Evolutionary conservation across 2,888 invertebrate genomes (phyloP), one percentile per base, ranked within the genome.

Genomic region (Boloria euphrosyne): DNA sequence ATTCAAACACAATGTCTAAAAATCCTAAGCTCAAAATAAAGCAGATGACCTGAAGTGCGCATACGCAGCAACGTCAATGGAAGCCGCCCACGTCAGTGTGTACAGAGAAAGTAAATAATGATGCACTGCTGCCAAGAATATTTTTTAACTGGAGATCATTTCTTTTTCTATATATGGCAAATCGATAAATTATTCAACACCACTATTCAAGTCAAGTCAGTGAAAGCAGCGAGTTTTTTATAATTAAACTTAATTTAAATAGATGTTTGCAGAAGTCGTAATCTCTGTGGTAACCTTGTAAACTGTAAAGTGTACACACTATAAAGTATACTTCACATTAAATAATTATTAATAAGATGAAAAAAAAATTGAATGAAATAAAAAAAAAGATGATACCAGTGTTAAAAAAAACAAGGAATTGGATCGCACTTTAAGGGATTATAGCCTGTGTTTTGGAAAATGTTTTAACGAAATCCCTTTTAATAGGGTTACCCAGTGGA

Each of bases 51-150:
- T 51, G 62, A 18, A 49, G 38, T 50, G 69, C 69, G 68, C 71
- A 61, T 44, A 57, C 59, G 69, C 72, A 72, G 69, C 58, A 71
- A 68, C 73, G 74, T 73, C 75, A 75, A 22, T 44, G 51, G 59
- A 55, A 62, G 55, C 55, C 71, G 68, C 74, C 75, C 72, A 76
- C 75, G 70, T 70, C 57, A 58, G 31, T 10, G 31, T 7, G n/a
- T 59, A 55, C 57, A 65, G 69, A 67, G 73, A 77, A 76, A 72
- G 74, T 71, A 74, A 76, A 77, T 73, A 76, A 73, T 70, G 74
- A 75, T 73, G 77, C 69, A 73, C 74, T 73, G 64, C n/a, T 58
- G 61, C 61, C 59, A 53, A 66, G 46, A 57, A 49, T 53, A 62
- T 43, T 53, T 47, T 62, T 64, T 49, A 51, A 31, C 46, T 31